These are phyloP conservation scores for Iselma pallidipennis DNA, from an alignment of 2,888 invertebrate species.

Conservation along the genomic window DNA sequence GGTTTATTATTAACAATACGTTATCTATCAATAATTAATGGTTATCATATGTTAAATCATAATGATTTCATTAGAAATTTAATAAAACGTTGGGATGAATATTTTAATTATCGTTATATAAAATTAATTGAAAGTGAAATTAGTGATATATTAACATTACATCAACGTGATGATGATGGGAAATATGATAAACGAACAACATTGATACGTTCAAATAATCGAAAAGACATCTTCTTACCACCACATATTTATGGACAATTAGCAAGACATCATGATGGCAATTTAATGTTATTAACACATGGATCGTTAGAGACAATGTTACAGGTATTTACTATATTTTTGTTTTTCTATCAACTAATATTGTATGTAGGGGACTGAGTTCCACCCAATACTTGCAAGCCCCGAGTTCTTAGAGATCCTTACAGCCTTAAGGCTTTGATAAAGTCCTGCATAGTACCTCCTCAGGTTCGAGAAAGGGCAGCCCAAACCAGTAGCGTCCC, in stretches of 20 bases:
- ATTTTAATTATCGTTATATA: conserved; percentile 82
- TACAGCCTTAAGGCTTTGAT: no score
- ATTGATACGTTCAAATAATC: conserved; percentile 61
- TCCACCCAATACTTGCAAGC: no score
- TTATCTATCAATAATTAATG: conserved; percentile 73
- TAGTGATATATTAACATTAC: conserved; percentile 83
- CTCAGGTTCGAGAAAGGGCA: no score
- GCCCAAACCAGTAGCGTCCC: no score
- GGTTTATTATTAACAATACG: conserved; percentile 77
- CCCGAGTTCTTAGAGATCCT: no score
- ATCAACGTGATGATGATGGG: conserved; percentile 79
- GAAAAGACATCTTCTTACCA: conserved; percentile 61
- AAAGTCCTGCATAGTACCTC: no score
- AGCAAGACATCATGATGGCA: conserved; percentile 67
- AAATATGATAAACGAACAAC: conserved; percentile 70
- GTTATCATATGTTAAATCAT: conserved; percentile 66
- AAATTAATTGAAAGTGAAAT: conserved; percentile 86
- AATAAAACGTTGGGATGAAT: conserved; percentile 77
- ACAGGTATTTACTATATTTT: conserved; percentile 25
- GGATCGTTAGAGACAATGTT: conserved; percentile 54
- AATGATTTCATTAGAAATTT: conserved; percentile 71
- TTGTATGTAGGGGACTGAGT: no score
- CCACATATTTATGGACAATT: conserved; percentile 88
- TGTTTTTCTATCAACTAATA: no score
- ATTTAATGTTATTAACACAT: conserved; percentile 61